These are phyloP conservation scores for Drosophila watanabei DNA, from an alignment of 1,140 invertebrate genomes.

Conservation along the genomic window DNA sequence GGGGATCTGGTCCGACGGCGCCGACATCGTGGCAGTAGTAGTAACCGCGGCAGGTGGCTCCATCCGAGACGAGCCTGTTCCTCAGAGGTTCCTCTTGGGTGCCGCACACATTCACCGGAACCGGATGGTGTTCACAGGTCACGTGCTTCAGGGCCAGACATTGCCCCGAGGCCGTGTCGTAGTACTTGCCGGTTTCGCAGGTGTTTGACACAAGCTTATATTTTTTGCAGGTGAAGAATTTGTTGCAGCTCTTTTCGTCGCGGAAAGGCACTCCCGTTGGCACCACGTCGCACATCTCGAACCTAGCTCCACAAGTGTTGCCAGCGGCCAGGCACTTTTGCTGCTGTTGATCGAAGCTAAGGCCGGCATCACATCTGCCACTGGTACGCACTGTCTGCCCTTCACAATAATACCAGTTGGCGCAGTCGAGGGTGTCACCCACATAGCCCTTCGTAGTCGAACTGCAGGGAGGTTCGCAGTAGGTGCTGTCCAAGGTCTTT, in stretches of 20 bases:
- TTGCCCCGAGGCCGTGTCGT: background rate
- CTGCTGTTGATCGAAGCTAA: conserved; percentile 36
- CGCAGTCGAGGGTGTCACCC: conserved; percentile 45
- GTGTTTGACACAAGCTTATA: background rate
- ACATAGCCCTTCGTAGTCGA: conserved; percentile 36
- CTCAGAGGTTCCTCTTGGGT: conserved; percentile 17
- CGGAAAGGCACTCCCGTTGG: conserved; percentile 7
- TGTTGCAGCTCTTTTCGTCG: conserved; percentile 8
- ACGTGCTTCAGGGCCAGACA: conserved; percentile 26
- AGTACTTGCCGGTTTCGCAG: conserved; percentile 6
- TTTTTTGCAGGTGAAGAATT: background rate
- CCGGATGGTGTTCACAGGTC: conserved; percentile 46
- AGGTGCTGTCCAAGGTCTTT: conserved; percentile 17
- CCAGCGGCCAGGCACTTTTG: conserved; percentile 38
- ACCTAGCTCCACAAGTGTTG: conserved; percentile 23
- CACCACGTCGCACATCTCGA: conserved; percentile 53
- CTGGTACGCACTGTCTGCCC: background rate
- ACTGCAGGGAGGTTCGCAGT: conserved; percentile 40
- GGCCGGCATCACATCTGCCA: conserved; percentile 39
- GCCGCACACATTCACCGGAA: conserved; percentile 56
- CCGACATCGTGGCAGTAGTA: conserved; percentile 56
- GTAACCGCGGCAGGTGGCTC: conserved; percentile 67
- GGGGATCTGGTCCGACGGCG: background rate
- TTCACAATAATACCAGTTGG: conserved; percentile 61
- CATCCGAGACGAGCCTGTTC: conserved; percentile 11